Evolutionary conservation across 2,113 vertebrate genomes (phyloP), one percentile per base, ranked within the genome.

Genomic region (Cephalopterus ornatus): DNA sequence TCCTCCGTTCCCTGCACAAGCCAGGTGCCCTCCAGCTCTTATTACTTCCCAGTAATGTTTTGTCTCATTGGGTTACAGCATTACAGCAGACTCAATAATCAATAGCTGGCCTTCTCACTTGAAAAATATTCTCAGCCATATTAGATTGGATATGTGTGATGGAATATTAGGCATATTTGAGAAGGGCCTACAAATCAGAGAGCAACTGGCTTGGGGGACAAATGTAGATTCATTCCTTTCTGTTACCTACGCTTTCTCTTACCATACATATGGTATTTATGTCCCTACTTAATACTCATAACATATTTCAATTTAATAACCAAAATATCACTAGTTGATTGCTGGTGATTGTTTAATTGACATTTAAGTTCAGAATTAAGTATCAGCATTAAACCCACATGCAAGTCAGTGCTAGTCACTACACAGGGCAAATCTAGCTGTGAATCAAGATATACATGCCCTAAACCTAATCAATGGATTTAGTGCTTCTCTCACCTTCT

Each of bases 21-120:
- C 20, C 88, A 85, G 28, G 14, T 93, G 59, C 59, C 82, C 70
- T 95, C 33, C 32, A 86, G 90, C 32, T 95, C 77, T 94, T 95
- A 78, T 80, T 93, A 90, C 58, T 97, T 80, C 83, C 87, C 83
- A 85, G 66, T 41, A 89, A 55, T 88, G 74, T 93, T 92, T 94
- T 90, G 26, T 95, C 91, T 96, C 79, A 63, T 85, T 77, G 67
- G 76, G 30, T 92, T 95, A 83, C 59, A 88, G 66, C 68, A 88
- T 94, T 96, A 85, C 37, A 88, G 72, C 72, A 93, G 84, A 74
- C 47, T 78, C 84, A 65, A 71, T 75, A 92, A 84, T 97, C 91
- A 97, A 83, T 97, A 86, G 20, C 32, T 63, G 37, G 33, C 78
- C 71, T 83, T 74, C 55, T 94, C 41, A 80, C 65, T 91, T 71